Base-by-base conservation (phyloP, 2,113 vertebrate genomes). In the Panurus biarmicus region DNA sequence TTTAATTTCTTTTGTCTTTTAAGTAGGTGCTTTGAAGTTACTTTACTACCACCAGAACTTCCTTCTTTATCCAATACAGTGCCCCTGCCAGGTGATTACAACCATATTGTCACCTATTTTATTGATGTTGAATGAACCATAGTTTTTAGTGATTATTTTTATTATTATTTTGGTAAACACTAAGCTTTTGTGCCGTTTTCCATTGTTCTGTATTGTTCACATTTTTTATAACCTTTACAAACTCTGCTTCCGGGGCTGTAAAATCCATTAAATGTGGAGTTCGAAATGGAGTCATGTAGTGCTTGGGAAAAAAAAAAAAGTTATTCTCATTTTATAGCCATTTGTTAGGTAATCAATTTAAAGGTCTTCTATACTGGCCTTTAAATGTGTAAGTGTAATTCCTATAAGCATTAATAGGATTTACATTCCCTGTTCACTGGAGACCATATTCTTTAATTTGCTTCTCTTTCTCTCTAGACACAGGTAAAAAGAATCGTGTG, bases 281-380 rank as follows among this genome's bases (percentile, higher is more conserved):
- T 23, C 47, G 65, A 93, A 94, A 57, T 4, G 33, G 57, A 93
- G 53, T 69, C 28, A 45, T 53, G 48, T 2, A 47, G 31, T 29
- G 22, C 44, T 75, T 90, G 69, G 12, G 53, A 88, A 71, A 86
- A 56, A 88, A 71, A 86, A 57, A 66, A 90, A 74, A 10, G 14
- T 51, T 76, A 53, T 33, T 51, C 40, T 79, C 40, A 47, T 89
- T 94, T 69, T 90, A 42, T 40, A 79, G 50, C 53, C 23, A 48
- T 82, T 91, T 96, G 90, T 79, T 86, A 81, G 62, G 61, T 79
- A 94, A 93, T 95, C 61, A 89, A 70, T 92, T 89, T 92, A 89
- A 92, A 91, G 50, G 85, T 50, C 87, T 94, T 66, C 25, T 78
- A 47, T 72, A 72, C 5, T 89, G 54, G 57, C 53, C 62, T 89